Evolutionary conservation across 2,888 invertebrate species (phyloP).

Genomic region (Hoplodrina ambigua): DNA sequence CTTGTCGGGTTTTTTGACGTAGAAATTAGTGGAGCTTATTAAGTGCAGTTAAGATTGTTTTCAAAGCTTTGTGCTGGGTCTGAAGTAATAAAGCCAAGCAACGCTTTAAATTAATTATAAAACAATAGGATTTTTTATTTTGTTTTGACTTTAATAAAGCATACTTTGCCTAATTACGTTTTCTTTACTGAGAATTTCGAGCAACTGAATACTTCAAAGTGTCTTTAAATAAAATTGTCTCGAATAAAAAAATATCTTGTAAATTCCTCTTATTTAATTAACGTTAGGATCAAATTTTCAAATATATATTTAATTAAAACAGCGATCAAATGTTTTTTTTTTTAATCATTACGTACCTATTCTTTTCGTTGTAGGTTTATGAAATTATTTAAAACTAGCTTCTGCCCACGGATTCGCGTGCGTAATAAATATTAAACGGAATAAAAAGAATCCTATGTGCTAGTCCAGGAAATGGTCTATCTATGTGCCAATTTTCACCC

Average conservation of each 20-base stretch:
- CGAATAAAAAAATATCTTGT: too few relatives aligned
- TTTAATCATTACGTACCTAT: too few relatives aligned
- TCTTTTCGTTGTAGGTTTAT: background rate
- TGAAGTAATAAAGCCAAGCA: constrained; percentile 24
- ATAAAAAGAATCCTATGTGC: too few relatives aligned
- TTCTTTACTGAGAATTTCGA: background rate
- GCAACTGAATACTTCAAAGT: background rate
- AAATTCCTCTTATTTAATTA: too few relatives aligned
- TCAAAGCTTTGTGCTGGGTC: constrained; percentile 29
- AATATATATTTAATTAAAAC: constrained; percentile 11
- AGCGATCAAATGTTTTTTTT: background rate
- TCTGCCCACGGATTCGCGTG: too few relatives aligned
- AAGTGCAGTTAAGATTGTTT: constrained; percentile 34
- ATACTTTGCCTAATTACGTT: background rate
- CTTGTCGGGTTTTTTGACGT: constrained; percentile 25
- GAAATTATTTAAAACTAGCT: too few relatives aligned
- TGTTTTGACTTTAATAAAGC: background rate
- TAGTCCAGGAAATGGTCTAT: too few relatives aligned
- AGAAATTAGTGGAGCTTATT: constrained; percentile 43
- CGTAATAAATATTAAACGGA: too few relatives aligned
- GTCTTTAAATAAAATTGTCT: background rate
- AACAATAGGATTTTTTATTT: constrained; percentile 17
- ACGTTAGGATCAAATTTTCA: background rate
- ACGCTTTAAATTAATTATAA: constrained; percentile 22
- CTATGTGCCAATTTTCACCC: too few relatives aligned